Evolutionary conservation across 2,797 vertebrate genomes (phyloP), one percentile per base, ranked within the genome.

Genomic region (Darevskia nairensis): DNA sequence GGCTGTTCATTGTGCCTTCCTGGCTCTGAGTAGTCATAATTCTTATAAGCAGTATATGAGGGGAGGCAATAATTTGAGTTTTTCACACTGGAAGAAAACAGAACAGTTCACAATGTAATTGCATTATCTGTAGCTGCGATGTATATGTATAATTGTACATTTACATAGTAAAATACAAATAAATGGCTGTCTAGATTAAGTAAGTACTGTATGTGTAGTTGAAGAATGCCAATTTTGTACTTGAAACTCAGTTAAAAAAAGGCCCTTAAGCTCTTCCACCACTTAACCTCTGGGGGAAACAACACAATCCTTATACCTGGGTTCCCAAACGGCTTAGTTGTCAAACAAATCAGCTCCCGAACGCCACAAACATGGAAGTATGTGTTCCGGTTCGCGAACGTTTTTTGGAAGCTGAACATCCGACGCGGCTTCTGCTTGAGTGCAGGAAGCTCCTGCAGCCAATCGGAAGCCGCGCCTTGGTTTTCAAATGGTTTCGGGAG

Each of bases 1-100:
- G 98, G 97, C 89, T 98, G 98, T 94, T 99, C 98, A 87, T 97
- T 98, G 94, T 98, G 98, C 94, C 98, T 97, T 97, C 98, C 97
- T 97, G 98, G 98, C 95, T 99, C 99, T 74, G 98, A 97, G 95
- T 98, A 98, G 96, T 99, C 99, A 79, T 98, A 99, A 96, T 97
- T 99, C 97, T 98, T 98, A 97, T 98, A 99, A 85, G 98, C 96
- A 89, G 98, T 98, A 96, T 99, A 99, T 93, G 98, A 98, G 32
- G 98, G 97, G 91, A 99, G 97, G 95, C 98, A 98, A 95, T 98
- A 99, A 97, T 98, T 99, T 87, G 98, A 99, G 94, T 98, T 99
- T 98, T 99, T 99, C 97, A 98, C 98, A 97, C 99, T 99, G 96
- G 72, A 97, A 97, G 90, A 77, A 75, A 94, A 94, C 84, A 92